These are phyloP conservation scores for Silurus meridionalis DNA, from an alignment of 2,113 vertebrate species.

Conservation along the genomic window DNA sequence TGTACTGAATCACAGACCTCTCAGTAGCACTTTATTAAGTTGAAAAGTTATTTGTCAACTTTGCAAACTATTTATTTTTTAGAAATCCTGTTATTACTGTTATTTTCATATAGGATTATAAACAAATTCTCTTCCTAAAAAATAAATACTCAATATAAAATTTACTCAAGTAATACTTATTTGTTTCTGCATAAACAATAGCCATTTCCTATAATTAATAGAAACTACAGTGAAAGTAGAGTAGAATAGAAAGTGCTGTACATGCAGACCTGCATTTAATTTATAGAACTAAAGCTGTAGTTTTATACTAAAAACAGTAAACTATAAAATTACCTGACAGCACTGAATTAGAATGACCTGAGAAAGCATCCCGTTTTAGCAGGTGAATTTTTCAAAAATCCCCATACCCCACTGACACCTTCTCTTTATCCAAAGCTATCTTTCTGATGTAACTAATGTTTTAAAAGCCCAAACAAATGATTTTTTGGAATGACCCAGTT, in stretches of 20 bases:
- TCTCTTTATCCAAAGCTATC: too few relatives aligned
- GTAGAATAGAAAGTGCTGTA: too few relatives aligned
- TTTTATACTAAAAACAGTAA: not conserved
- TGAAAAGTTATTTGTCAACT: not conserved
- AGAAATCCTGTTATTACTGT: not conserved
- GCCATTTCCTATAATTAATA: too few relatives aligned
- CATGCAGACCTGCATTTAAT: too few relatives aligned
- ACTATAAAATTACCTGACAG: not conserved
- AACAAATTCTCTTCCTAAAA: not conserved
- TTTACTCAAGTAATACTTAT: not conserved
- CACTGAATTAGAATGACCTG: not conserved
- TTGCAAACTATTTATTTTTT: not conserved
- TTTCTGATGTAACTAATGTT: too few relatives aligned
- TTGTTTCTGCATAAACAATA: not conserved
- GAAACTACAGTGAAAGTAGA: too few relatives aligned
- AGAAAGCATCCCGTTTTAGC: not conserved
- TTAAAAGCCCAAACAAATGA: too few relatives aligned
- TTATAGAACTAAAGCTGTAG: too few relatives aligned
- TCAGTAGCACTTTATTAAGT: not conserved
- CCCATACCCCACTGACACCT: too few relatives aligned
- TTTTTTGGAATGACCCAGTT: not conserved
- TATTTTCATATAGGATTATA: not conserved
- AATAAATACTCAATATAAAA: not conserved
- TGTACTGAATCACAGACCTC: slow-evolving; percentile 28
- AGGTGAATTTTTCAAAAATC: not conserved